These are phyloP conservation scores for Sciaenops ocellatus DNA, from an alignment of 2,797 vertebrate species.

Conservation along the genomic window DNA sequence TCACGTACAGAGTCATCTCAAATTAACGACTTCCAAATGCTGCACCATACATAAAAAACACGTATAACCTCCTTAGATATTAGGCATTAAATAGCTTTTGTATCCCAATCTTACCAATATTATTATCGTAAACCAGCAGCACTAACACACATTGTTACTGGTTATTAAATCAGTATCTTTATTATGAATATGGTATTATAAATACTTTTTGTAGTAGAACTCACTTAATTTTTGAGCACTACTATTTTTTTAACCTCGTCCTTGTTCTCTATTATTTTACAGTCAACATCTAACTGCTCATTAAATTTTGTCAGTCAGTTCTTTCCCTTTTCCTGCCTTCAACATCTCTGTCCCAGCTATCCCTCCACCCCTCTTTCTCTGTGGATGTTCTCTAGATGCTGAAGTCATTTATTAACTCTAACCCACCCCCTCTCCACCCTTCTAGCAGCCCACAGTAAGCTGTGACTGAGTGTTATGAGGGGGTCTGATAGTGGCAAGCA, in stretches of 20 bases:
- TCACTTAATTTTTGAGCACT: constrained; percentile 13
- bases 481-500: constrained; percentile 75
- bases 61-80: not conserved
- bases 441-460: constrained; percentile 51
- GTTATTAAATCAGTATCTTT: constrained; percentile 4
- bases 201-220: not conserved
- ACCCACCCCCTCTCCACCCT: constrained; percentile 42
- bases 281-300: not conserved
- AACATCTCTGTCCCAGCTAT: constrained; percentile 7
- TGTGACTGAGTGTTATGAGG: constrained; percentile 73
- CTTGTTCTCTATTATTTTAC: constrained; percentile 18
- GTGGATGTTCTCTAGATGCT: constrained; percentile 56
- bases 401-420: constrained; percentile 67
- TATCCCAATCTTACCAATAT: not conserved
- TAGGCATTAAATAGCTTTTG: not conserved
- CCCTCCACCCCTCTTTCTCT: not conserved
- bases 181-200: not conserved
- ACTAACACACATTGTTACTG: not conserved
- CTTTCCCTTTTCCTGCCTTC: constrained; percentile 19
- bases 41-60: not conserved
- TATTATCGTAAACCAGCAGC: not conserved
- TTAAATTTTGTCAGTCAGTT: constrained; percentile 1
- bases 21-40: not conserved
- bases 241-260: not conserved
- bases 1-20: not conserved